Conservation (phyloP, 2,888 invertebrate species). For the Deroplatys truncata region DNA sequence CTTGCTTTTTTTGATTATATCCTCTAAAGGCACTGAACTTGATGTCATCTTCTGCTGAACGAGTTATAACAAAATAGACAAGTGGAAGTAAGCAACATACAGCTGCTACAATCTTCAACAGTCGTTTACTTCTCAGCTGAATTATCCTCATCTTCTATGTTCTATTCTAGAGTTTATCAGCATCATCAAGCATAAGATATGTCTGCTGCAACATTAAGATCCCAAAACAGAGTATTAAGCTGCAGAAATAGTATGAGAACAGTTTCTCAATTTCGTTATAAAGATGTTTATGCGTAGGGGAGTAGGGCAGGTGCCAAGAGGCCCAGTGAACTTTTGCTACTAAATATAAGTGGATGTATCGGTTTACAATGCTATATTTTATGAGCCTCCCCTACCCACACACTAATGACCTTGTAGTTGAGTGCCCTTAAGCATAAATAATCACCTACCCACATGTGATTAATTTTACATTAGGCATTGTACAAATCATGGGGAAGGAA, state of each 20-base stretch:
- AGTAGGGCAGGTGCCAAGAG: too few species aligned
- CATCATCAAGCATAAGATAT: neutral
- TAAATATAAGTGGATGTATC: neutral
- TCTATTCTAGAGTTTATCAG: neutral
- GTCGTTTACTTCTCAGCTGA: constrained; percentile 39
- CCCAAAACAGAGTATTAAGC: too few species aligned
- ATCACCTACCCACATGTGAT: too few species aligned
- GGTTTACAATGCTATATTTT: too few species aligned
- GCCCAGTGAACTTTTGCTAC: too few species aligned
- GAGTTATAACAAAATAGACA: constrained; percentile 59
- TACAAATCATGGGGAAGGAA: too few species aligned
- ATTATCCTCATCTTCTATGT: constrained; percentile 41
- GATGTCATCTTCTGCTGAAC: constrained; percentile 44
- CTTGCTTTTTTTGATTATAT: neutral
- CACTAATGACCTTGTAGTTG: too few species aligned
- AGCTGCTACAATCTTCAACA: constrained; percentile 43
- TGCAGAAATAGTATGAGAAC: neutral
- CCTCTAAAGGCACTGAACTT: constrained; percentile 12
- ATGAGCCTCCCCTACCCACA: too few species aligned
- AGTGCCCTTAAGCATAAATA: too few species aligned
- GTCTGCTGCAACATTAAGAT: neutral
- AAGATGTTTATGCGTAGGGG: too few species aligned
- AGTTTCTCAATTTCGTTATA: too few species aligned
- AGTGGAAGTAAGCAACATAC: constrained; percentile 54
- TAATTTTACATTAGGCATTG: too few species aligned